Evolutionary conservation across 2,113 vertebrate species (phyloP).

Genomic region (Pionites leucogaster): DNA sequence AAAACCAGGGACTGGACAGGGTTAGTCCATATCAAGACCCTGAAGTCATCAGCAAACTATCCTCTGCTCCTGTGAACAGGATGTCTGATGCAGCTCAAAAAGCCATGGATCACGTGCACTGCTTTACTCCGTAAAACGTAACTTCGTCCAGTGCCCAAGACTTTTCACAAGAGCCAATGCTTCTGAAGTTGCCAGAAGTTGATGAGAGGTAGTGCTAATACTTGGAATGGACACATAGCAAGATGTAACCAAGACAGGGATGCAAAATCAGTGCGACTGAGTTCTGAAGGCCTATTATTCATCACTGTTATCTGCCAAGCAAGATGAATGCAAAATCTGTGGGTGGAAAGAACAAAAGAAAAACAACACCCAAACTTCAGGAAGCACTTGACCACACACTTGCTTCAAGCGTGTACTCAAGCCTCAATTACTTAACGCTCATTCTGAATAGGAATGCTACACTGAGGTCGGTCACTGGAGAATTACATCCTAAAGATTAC

Average conservation of each 20-base stretch:
- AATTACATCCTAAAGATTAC: background rate
- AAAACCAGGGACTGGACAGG: background rate
- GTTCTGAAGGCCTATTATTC: background rate
- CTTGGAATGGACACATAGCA: background rate
- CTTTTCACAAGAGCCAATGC: background rate
- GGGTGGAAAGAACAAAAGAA: background rate
- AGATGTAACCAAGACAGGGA: background rate
- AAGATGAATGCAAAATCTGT: background rate
- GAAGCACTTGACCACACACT: background rate
- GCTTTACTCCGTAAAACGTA: rapidly evolving
- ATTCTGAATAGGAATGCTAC: background rate
- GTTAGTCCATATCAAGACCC: background rate
- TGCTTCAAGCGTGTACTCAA: background rate
- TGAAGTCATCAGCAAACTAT: background rate
- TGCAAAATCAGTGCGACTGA: background rate
- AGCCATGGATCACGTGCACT: background rate
- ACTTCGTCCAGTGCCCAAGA: background rate
- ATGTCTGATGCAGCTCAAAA: background rate
- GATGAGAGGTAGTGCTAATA: rapidly evolving
- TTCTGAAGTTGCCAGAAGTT: background rate
- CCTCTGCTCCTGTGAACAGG: background rate
- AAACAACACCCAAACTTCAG: background rate
- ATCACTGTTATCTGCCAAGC: background rate
- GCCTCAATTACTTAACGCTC: background rate
- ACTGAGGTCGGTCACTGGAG: background rate